Conservation (phyloP, 1,140 invertebrate species). For the Magallana ariakensis region DNA sequence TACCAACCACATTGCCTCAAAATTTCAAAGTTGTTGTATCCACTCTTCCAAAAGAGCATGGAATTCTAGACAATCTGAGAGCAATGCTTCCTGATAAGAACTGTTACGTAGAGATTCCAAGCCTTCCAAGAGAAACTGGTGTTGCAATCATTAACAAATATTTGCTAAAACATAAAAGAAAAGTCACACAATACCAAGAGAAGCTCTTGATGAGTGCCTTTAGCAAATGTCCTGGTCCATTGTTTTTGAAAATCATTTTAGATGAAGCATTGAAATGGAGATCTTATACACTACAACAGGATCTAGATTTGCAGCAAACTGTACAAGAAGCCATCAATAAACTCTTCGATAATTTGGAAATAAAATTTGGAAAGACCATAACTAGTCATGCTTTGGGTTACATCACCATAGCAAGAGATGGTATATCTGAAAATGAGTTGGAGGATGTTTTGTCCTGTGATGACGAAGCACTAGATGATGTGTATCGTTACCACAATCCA, state of each 20-base stretch:
- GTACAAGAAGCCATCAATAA: conserved; percentile 62
- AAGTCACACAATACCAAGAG: conserved; percentile 61
- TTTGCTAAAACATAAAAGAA: conserved; percentile 49
- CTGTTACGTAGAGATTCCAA: conserved; percentile 55
- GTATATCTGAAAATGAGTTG: conserved; percentile 76
- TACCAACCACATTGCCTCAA: conserved; percentile 67
- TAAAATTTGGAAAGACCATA: conserved; percentile 64
- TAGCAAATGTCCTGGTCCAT: conserved; percentile 54
- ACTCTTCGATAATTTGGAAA: conserved; percentile 66
- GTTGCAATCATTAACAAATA: conserved; percentile 56
- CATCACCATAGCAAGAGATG: conserved; percentile 73
- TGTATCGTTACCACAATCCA: conserved; percentile 76
- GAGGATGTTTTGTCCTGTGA: conserved; percentile 77
- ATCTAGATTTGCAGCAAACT: conserved; percentile 44
- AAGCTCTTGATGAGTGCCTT: conserved; percentile 57
- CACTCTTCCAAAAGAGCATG: conserved; percentile 66
- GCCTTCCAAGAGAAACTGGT: conserved; percentile 52
- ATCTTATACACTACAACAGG: conserved; percentile 57
- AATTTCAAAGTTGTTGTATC: conserved; percentile 85
- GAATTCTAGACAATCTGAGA: conserved; percentile 63
- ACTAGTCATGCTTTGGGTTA: conserved; percentile 88
- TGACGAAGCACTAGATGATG: conserved; percentile 74
- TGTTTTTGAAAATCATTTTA: conserved; percentile 65
- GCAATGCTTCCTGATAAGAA: conserved; percentile 43
- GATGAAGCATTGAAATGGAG: conserved; percentile 64